phyloP scores from a whole-genome alignment of 2,797 vertebrate species.

The Miichthys miiuy region DNA sequence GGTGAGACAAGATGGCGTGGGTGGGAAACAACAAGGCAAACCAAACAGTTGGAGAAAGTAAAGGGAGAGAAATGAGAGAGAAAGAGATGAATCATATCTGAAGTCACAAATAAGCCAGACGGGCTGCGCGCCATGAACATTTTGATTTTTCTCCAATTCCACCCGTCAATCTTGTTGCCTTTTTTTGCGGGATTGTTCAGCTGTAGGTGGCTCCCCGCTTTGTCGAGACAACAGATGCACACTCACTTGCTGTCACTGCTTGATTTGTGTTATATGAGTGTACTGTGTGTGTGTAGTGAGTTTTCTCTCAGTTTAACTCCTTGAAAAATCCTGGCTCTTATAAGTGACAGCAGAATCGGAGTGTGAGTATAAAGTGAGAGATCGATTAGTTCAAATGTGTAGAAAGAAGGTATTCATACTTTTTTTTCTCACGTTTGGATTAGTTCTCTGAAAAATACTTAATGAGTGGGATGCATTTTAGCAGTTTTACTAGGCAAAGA shows the following conservation, averaged over 20 bases:
- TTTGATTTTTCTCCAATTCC: slow-evolving; percentile 72
- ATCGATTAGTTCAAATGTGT: slow-evolving; percentile 37
- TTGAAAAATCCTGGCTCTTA: slow-evolving; percentile 47
- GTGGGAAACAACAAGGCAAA: slow-evolving; percentile 42
- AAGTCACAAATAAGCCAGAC: slow-evolving; percentile 65
- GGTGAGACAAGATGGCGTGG: slow-evolving; percentile 30
- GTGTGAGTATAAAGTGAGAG: slow-evolving; percentile 26
- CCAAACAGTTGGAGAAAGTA: slow-evolving; percentile 4
- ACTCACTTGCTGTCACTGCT: slow-evolving; percentile 52
- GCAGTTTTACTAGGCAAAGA: slow-evolving; percentile 21
- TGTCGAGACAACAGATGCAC: slow-evolving; percentile 51
- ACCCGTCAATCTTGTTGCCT: slow-evolving; percentile 68
- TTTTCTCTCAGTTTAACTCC: slow-evolving; percentile 50
- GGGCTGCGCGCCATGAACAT: slow-evolving; percentile 62
- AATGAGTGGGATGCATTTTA: slow-evolving; percentile 43
- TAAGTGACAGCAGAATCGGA: slow-evolving; percentile 38
- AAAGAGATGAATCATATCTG: slow-evolving; percentile 61
- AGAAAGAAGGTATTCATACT: slow-evolving; percentile 3
- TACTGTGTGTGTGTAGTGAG: slow-evolving; percentile 12
- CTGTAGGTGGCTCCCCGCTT: slow-evolving; percentile 68
- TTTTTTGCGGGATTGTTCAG: slow-evolving; percentile 52
- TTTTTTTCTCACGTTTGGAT: slow-evolving; percentile 21
- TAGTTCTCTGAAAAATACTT: slow-evolving; percentile 38
- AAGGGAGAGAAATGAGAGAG: slow-evolving; percentile 33
- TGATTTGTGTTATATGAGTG: slow-evolving; percentile 46